Evolutionary conservation across 1,140 invertebrate species (phyloP).

Genomic region (Tetramorium alpestre): DNA sequence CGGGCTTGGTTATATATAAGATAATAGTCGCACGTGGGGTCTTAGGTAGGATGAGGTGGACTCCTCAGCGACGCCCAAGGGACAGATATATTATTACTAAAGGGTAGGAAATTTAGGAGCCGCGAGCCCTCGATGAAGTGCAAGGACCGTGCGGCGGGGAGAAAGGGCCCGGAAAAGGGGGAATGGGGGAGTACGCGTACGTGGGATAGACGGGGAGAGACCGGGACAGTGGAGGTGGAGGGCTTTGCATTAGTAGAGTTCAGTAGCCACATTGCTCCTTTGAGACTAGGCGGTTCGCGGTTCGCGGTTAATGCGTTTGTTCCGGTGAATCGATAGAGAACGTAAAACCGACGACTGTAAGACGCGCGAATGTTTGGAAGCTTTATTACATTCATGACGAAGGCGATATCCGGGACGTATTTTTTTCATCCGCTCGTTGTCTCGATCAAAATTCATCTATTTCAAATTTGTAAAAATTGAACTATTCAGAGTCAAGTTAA

Average conservation of each 20-base stretch:
- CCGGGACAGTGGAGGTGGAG: constrained; percentile 53
- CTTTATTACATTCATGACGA: not conserved
- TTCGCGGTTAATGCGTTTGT: constrained; percentile 71
- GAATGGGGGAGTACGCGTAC: not conserved
- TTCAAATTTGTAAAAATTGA: not conserved
- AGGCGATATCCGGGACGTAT: not conserved
- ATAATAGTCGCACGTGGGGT: constrained; percentile 73
- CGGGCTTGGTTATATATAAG: constrained; percentile 68
- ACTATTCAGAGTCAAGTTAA: not conserved
- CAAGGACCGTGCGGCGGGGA: constrained; percentile 55
- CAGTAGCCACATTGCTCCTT: constrained; percentile 71
- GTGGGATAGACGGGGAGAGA: constrained; percentile 2
- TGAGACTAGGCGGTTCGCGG: constrained; percentile 69
- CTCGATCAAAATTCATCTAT: no score
- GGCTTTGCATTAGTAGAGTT: constrained; percentile 65
- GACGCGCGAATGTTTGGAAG: not conserved
- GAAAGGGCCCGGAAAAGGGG: constrained; percentile 58
- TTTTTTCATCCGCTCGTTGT: constrained; percentile 36
- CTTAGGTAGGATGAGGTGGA: constrained; percentile 56
- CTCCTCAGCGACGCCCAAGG: constrained; percentile 74
- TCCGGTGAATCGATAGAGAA: constrained; percentile 68
- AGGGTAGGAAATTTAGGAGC: constrained; percentile 76
- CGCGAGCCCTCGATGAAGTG: constrained; percentile 73
- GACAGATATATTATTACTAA: constrained; percentile 79
- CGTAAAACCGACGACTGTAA: constrained; percentile 49